These are phyloP conservation scores for Pentalonia nigronervosa DNA, from an alignment of 1,140 invertebrate genomes.

Conservation along the genomic window DNA sequence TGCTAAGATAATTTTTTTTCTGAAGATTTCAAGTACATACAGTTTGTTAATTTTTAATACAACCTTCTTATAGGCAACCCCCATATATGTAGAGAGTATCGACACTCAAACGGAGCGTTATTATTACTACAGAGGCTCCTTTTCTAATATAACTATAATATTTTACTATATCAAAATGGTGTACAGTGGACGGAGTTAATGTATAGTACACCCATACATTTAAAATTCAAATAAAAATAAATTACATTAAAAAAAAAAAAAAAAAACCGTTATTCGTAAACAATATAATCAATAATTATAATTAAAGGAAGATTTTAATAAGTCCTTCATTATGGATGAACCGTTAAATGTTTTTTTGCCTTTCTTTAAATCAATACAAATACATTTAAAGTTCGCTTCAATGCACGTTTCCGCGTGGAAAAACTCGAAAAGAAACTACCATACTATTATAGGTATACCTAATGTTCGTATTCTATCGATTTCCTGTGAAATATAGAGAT, in stretches of 20 bases:
- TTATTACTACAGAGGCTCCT: neutral
- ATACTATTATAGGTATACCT: neutral
- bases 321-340: neutral
- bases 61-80: neutral
- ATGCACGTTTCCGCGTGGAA: neutral
- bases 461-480: neutral
- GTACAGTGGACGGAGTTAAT: neutral
- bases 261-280: neutral
- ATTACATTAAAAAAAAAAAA: neutral
- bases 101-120: neutral
- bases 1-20: neutral
- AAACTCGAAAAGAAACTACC: neutral
- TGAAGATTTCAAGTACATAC: neutral
- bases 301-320: neutral
- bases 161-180: neutral
- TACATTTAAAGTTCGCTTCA: neutral
- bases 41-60: neutral
- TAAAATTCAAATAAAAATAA: neutral
- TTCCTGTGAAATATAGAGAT: neutral
- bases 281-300: neutral
- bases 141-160: neutral
- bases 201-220: neutral
- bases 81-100: neutral
- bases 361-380: conserved; percentile 4
- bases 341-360: neutral